Base-by-base conservation (phyloP, 2,113 vertebrate species). In the Onychostruthus taczanowskii region DNA sequence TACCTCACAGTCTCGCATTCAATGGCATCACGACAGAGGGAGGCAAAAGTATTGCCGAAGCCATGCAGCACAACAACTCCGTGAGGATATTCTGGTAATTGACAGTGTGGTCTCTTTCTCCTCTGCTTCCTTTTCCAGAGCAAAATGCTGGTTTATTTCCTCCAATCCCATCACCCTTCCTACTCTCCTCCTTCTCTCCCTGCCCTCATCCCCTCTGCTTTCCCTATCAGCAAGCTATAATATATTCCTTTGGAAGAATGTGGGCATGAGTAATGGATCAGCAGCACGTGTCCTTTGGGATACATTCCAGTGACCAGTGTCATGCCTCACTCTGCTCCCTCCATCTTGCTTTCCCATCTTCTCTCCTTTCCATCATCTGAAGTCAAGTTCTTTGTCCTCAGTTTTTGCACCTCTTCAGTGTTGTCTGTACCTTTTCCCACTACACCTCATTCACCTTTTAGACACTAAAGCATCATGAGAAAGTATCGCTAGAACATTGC, bases 1-100 rank as follows among this genome's bases (percentile, higher is more conserved):
- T 91, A 22, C n/a, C 82, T 90, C 84, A 30, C 63, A 99, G 99
- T 87, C 98, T 99, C 1, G 98, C 99, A 2, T 98, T 98, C 91
- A 99, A 99, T 10, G 97, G 98, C 88, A 99, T 99, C 97, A 98
- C 99, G 0, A 97, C 98, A 22, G 97, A 97, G 77, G 99, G 99
- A 59, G 99, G 99, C 46, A 98, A 92, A 94, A 97, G 96, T 46
- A 98, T 99, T 27, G 98, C 98, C 2, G 97, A 97, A 94, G 99
- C 99, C 3, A 97, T 99, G 94, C 97, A 95, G 31, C 97, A 98
- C 69, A 99, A 99, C 94, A 73, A 80, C 13, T 95, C 97, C 0
- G 97, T 99, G 93, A 96, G 90, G 86, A 99, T 99, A 97, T 98
- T 99, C 97, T 99, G 99, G 99, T 99, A 97, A 98, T 8, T 62